Evolutionary conservation across 2,797 vertebrate species (phyloP).

Genomic region (Pampus argenteus): DNA sequence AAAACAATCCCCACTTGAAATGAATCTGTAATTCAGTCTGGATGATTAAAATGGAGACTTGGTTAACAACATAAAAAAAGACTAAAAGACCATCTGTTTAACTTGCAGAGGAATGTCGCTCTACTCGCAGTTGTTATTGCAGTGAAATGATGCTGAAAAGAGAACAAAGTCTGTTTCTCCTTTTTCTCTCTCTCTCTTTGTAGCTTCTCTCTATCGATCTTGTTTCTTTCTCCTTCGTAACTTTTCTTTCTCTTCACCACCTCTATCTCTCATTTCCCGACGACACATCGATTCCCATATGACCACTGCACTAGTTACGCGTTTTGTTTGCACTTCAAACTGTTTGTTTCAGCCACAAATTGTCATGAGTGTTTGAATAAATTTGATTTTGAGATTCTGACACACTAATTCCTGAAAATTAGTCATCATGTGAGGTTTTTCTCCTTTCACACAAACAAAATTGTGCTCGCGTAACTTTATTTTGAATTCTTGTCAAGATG

Average conservation of each 20-base stretch:
- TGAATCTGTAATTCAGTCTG: constrained; percentile 6
- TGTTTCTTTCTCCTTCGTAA: not conserved
- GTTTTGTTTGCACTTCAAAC: not conserved
- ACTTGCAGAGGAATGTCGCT: not conserved
- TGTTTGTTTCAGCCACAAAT: not conserved
- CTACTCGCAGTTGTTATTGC: constrained; percentile 6
- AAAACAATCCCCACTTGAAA: not conserved
- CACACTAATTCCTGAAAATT: not conserved
- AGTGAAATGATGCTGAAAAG: constrained; percentile 7
- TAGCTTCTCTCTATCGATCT: not conserved
- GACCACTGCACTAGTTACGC: not conserved
- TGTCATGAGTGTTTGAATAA: not conserved
- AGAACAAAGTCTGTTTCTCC: constrained; percentile 22
- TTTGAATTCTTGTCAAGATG: not conserved
- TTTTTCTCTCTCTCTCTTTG: not conserved
- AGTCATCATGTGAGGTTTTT: not conserved
- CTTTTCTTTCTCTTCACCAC: not conserved
- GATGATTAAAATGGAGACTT: not conserved
- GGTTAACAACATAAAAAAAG: not conserved
- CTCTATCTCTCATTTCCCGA: not conserved
- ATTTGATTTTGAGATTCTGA: not conserved
- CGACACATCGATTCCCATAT: too few relatives aligned
- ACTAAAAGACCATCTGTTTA: too few relatives aligned
- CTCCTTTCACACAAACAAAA: too few relatives aligned
- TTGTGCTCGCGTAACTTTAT: not conserved